Percentiles rank a stretch among this genome's conserved stretches.
Evolutionary conservation across 2,888 invertebrate genomes (phyloP).

Genomic region (Platycheirus albimanus): DNA sequence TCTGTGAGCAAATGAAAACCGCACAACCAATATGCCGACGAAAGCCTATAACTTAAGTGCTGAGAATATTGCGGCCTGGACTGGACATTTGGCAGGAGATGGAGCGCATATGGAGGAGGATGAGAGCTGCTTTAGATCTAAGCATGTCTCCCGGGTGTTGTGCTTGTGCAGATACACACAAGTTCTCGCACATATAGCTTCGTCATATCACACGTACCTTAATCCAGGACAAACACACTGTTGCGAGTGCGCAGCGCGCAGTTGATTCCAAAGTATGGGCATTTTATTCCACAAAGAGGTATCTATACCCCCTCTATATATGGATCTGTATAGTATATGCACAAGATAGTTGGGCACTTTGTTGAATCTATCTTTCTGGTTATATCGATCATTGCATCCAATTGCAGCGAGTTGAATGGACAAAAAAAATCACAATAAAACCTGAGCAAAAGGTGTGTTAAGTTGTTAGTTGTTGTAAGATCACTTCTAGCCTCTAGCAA

Average conservation of each 20-base stretch:
- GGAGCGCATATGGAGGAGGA: slow-evolving; percentile 37
- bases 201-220: slow-evolving; percentile 72
- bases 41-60: slow-evolving; percentile 42
- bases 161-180: slow-evolving; percentile 66
- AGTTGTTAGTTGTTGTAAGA: slow-evolving; percentile 71
- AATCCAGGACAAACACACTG: slow-evolving; percentile 63
- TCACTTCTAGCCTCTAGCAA: slow-evolving; percentile 45
- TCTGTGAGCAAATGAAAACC: not conserved
- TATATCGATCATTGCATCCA: slow-evolving; percentile 70
- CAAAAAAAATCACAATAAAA: not conserved
- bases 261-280: slow-evolving; percentile 38
- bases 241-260: slow-evolving; percentile 6
- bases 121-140: slow-evolving; percentile 53
- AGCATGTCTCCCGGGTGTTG: slow-evolving; percentile 64
- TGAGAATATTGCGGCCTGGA: slow-evolving; percentile 10
- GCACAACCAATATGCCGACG: slow-evolving; percentile 15
- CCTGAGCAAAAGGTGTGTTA: slow-evolving; percentile 52
- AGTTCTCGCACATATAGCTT: slow-evolving; percentile 58
- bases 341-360: slow-evolving; percentile 36
- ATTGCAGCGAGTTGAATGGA: slow-evolving; percentile 52
- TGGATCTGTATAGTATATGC: not conserved
- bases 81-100: slow-evolving; percentile 15
- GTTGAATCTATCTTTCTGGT: slow-evolving; percentile 45
- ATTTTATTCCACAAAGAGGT: slow-evolving; percentile 19
- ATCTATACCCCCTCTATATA: too few relatives aligned